Evolutionary conservation across 2,888 invertebrate genomes (phyloP).

Genomic region (Bellardia pandia): DNA sequence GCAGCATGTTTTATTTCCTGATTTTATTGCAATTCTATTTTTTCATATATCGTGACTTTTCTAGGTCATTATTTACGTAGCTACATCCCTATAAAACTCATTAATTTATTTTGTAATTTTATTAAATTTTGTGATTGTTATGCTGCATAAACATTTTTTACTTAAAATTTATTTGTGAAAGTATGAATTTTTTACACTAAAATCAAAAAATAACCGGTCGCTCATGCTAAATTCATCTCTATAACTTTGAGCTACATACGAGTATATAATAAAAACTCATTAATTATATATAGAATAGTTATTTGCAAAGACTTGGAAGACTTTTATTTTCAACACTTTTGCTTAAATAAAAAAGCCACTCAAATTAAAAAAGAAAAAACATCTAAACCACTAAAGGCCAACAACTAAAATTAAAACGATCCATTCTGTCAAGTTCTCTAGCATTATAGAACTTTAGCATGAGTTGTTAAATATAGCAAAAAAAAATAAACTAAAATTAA

Average conservation of each 20-base stretch:
- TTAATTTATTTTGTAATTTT: no score
- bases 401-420: conserved; percentile 60
- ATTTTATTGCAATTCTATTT: no score
- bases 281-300: conserved; percentile 11
- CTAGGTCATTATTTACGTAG: no score
- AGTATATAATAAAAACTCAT: background rate
- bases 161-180: background rate
- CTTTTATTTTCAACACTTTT: background rate
- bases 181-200: background rate
- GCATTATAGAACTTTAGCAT: conserved; percentile 60
- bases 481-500: background rate
- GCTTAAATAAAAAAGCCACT: background rate
- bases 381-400: conserved; percentile 54
- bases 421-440: conserved; percentile 23
- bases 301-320: conserved; percentile 19
- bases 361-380: background rate
- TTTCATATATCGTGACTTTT: no score
- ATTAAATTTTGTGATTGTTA: no score
- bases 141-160: background rate
- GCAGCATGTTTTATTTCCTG: no score
- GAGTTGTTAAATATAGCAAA: conserved; percentile 9
- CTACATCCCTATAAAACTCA: no score
- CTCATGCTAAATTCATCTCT: background rate
- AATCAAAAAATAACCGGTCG: conserved; percentile 29
- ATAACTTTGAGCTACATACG: background rate